These are phyloP conservation scores for Labrus mixtus DNA, from an alignment of 2,113 vertebrate genomes.

Conservation along the genomic window DNA sequence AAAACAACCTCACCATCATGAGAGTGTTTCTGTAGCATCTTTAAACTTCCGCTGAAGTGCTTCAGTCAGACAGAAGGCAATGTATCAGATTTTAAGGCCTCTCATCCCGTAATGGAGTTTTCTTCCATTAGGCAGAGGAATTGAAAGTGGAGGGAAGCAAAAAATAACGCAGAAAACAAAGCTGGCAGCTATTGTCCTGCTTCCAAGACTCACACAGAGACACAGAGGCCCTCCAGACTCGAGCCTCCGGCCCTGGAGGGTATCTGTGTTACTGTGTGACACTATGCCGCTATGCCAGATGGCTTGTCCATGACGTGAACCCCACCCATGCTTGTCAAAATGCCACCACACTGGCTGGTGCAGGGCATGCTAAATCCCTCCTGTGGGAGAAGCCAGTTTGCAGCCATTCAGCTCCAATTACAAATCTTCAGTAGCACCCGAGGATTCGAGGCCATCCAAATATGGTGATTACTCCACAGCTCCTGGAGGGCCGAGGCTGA, in stretches of 20 bases:
- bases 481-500: conserved; percentile 64
- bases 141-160: conserved; percentile 16
- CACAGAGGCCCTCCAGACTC: conserved; percentile 51
- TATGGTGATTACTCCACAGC: conserved; percentile 64
- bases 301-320: conserved; percentile 62
- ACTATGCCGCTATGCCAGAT: conserved; percentile 61
- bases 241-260: conserved; percentile 61
- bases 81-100: conserved; percentile 33
- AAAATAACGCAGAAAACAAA: conserved; percentile 62
- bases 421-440: conserved; percentile 72
- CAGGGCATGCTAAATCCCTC: conserved; percentile 62
- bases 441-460: conserved; percentile 73
- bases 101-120: conserved; percentile 64
- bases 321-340: conserved; percentile 70
- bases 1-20: conserved; percentile 1
- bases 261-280: conserved; percentile 67
- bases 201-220: conserved; percentile 61
- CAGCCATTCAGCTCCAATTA: conserved; percentile 73
- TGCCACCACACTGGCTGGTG: conserved; percentile 59
- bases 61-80: conserved; percentile 19
- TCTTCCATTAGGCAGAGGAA: conserved; percentile 50
- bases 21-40: conserved; percentile 3
- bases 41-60: conserved; percentile 32
- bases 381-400: conserved; percentile 62
- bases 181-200: conserved; percentile 50